These are phyloP conservation scores for Actinemys pallida DNA, from an alignment of 2,113 vertebrate genomes.

Conservation along the genomic window DNA sequence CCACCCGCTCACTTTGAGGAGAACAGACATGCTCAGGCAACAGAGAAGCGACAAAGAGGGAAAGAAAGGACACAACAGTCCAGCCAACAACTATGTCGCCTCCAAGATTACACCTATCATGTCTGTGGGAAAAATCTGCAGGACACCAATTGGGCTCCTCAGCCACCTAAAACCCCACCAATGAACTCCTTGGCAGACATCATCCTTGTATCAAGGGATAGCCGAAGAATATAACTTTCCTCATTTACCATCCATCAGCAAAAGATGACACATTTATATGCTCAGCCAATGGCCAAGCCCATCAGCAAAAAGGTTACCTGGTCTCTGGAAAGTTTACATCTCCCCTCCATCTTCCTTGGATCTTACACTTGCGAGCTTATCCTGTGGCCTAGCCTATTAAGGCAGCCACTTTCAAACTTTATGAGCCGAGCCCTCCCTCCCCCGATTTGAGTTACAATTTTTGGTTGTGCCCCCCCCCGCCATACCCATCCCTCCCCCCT, in stretches of 20 bases:
- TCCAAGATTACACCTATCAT: no score
- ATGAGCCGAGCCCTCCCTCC: neutral
- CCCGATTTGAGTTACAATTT: neutral
- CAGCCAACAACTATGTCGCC: no score
- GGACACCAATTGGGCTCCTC: no score
- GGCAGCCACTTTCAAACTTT: neutral
- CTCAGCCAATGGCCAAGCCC: neutral
- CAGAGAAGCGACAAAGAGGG: no score
- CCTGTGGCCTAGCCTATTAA: neutral
- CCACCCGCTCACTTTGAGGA: neutral
- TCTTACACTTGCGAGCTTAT: neutral
- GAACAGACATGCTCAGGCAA: no score
- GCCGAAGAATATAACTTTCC: neutral
- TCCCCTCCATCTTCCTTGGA: neutral
- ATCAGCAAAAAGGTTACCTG: neutral
- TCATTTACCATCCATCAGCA: neutral
- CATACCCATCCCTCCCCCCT: no score
- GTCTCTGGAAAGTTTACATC: neutral
- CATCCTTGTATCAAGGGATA: no score
- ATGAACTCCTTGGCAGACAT: no score
- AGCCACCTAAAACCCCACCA: no score
- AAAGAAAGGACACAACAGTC: no score
- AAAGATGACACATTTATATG: neutral
- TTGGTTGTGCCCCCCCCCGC: fast-evolving
- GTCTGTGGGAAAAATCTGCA: no score